These are phyloP conservation scores for Cervus canadensis DNA, from an alignment of 2,113 vertebrate genomes.

Conservation along the genomic window DNA sequence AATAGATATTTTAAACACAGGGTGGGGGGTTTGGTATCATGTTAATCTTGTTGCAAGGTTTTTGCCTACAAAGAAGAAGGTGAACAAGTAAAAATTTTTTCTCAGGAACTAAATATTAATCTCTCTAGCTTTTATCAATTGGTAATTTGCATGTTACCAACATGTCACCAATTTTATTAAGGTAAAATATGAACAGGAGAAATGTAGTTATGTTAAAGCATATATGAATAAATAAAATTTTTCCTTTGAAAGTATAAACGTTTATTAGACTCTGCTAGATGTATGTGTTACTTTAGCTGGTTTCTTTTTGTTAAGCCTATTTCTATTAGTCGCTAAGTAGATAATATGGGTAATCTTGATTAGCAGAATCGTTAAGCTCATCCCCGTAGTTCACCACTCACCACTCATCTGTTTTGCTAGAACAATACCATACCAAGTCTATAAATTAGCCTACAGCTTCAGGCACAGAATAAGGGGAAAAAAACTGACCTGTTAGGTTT, in stretches of 20 bases:
- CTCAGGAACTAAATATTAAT: background rate
- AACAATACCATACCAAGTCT: constrained; percentile 7
- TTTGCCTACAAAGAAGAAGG: constrained; percentile 43
- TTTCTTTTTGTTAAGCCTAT: constrained; percentile 15
- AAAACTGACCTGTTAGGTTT: background rate
- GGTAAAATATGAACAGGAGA: constrained; percentile 43
- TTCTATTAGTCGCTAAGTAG: constrained; percentile 24
- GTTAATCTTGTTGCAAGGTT: background rate
- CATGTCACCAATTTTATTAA: constrained; percentile 29
- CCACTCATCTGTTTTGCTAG: constrained; percentile 23
- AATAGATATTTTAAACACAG: background rate
- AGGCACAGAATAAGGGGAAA: background rate
- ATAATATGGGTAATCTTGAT: background rate
- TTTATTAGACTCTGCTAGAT: constrained; percentile 22
- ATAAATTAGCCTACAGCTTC: background rate
- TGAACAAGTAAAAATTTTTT: background rate
- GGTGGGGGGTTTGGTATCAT: background rate
- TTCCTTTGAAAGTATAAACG: constrained; percentile 20
- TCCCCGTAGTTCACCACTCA: background rate
- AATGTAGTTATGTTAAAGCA: background rate
- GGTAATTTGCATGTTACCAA: constrained; percentile 26
- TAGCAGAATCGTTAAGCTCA: background rate
- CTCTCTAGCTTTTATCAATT: constrained; percentile 30
- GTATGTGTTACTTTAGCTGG: background rate
- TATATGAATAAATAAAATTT: constrained; percentile 30